Evolutionary conservation across 2,113 vertebrate genomes (phyloP), one percentile per base, ranked within the genome.

Genomic region (Neotragus pygmaeus): DNA sequence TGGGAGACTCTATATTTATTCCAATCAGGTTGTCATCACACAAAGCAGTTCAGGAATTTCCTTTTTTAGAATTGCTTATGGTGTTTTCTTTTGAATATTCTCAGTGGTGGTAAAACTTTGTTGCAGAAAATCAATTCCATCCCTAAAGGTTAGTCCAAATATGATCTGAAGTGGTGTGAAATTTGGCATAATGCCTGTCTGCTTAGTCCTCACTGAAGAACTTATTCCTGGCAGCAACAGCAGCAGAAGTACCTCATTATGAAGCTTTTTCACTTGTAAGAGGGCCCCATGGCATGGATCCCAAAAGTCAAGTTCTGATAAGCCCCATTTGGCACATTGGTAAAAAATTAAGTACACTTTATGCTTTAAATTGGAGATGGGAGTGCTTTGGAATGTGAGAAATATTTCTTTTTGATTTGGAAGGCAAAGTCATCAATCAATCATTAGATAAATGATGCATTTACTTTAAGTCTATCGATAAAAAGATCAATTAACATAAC

Each of bases 41-140:
- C 12, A 90, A 70, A 92, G 62, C 15, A 33, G 30, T 62, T 97
- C 57, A 95, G 25, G 39, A 90, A 85, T 75, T 75, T 92, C 45
- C 66, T 73, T 75, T 30, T 96, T 95, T 86, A 84, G 33, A 87
- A 93, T 92, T 77, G 2, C 49, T 92, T 51, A 45, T 3, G 49
- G 25, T 83, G 11, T 87, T 94, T 98, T 94, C 86, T 92, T 91
- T 95, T 95, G 75, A 92, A 62, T 90, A 90, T 73, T 96, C 83
- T 95, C 64, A 43, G 28, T 51, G 86, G 73, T 88, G 86, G 73
- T 88, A 96, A 90, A 95, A 45, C 43, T 97, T 87, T 75, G 49
- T 89, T 70, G 30, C 10, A 91, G 89, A 95, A 96, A 98, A 96
- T 96, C 80, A 94, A 81, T 94, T 93, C 57, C 43, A 82, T 87